Evolutionary conservation across 2,113 vertebrate genomes (phyloP).

Genomic region (Trichechus manatus): DNA sequence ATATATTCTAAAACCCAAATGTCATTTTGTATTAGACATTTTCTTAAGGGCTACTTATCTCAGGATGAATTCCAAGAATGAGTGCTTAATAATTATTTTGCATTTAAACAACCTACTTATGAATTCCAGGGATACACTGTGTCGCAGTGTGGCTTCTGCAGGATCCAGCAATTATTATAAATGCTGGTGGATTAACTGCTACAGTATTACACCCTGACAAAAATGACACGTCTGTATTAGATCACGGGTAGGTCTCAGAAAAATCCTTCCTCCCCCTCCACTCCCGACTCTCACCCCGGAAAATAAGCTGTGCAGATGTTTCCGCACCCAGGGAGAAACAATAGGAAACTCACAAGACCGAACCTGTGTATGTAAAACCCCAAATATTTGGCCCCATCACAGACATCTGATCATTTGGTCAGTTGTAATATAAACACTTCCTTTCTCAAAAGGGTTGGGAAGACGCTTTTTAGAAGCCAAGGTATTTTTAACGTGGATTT

Average conservation of each 20-base stretch:
- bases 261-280: slow-evolving; percentile 12
- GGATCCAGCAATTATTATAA: slow-evolving; percentile 77
- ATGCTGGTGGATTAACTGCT: slow-evolving; percentile 77
- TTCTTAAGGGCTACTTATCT: slow-evolving; percentile 86
- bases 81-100: slow-evolving; percentile 86
- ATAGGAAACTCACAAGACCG: background rate
- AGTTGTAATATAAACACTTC: background rate
- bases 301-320: slow-evolving; percentile 12
- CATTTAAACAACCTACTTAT: slow-evolving; percentile 86
- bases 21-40: slow-evolving; percentile 86
- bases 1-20: slow-evolving; percentile 85
- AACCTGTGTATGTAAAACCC: background rate
- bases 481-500: slow-evolving; percentile 42
- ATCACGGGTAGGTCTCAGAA: slow-evolving; percentile 70
- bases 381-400: background rate
- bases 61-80: slow-evolving; percentile 85
- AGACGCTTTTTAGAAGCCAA: slow-evolving; percentile 43
- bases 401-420: background rate
- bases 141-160: slow-evolving; percentile 69
- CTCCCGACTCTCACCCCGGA: slow-evolving; percentile 2
- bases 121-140: slow-evolving; percentile 82
- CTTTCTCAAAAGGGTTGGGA: slow-evolving; percentile 3
- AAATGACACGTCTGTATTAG: slow-evolving; percentile 80
- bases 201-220: slow-evolving; percentile 68
- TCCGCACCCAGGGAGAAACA: slow-evolving; percentile 33